phyloP scores from a whole-genome alignment of 2,797 vertebrate species.

The Epinephelus awoara region DNA sequence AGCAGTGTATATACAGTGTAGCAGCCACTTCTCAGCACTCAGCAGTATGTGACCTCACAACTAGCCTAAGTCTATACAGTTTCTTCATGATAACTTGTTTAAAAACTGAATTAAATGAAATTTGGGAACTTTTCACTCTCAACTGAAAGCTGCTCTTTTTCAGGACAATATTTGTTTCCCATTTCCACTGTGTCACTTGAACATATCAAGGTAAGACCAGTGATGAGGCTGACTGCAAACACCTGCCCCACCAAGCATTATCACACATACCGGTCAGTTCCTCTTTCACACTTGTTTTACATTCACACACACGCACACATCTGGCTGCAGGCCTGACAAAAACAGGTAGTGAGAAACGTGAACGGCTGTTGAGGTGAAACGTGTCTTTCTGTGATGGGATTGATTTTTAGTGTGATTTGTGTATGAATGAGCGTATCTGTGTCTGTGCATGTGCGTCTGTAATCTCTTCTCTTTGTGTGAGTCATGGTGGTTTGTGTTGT shows the following conservation, averaged over 20 bases:
- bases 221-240: slow-evolving; percentile 41
- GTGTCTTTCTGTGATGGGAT: slow-evolving; percentile 40
- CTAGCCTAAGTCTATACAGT: neutral
- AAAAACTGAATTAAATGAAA: neutral
- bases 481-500: slow-evolving; percentile 64
- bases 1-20: neutral
- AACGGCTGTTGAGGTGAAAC: slow-evolving; percentile 64
- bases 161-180: neutral
- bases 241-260: slow-evolving; percentile 40
- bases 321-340: slow-evolving; percentile 50
- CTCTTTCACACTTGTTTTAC: slow-evolving; percentile 46
- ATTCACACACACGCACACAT: slow-evolving; percentile 29
- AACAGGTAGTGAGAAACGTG: slow-evolving; percentile 81
- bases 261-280: slow-evolving; percentile 52
- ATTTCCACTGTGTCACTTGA: neutral
- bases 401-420: slow-evolving; percentile 53
- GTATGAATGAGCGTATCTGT: slow-evolving; percentile 47
- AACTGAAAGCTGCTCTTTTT: neutral
- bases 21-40: neutral
- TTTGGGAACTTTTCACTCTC: neutral
- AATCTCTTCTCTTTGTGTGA: slow-evolving; percentile 54
- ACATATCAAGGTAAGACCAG: neutral
- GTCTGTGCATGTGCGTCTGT: slow-evolving; percentile 41
- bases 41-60: neutral
- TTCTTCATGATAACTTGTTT: neutral